Base-by-base conservation (phyloP, 2,888 invertebrate genomes). In the Eudemis profundana region DNA sequence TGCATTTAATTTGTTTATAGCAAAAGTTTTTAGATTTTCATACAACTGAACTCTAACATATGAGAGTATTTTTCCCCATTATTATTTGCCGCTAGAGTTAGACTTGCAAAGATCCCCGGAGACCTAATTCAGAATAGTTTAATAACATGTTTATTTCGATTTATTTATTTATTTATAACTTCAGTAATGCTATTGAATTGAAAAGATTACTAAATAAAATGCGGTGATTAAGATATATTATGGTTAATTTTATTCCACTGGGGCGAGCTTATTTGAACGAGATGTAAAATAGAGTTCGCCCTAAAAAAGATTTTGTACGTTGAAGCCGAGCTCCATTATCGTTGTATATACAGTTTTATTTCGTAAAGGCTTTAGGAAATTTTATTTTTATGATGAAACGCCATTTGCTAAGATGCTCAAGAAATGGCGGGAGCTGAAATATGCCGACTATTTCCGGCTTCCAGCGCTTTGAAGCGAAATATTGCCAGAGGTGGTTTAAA, bases 341-440 rank as follows among this genome's bases (percentile, higher is more conserved):
- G 27, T 33, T 42, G 7, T 19, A 27, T 19, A 27, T 40, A 51
- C 36, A 47, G 2, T 57, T 44, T 61, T 42, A 14, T 40, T 44
- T 23, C 19, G 7, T 5, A 21, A 12, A 4, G 15, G 23, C n/a
- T 47, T 21, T 21, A 15, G 17, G 23, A 38, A 47, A 40, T 27
- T 49, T 27, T 60, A 27, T 40, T 27, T 60, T 60, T 50, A 50
- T 42, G 50, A 19, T 50, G 15, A 49, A 49, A 60, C n/a, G 47
- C 49, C 27, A 49, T 60, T n/a, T 38, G 27, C 3, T 14, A 12
- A 14, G 38, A 53, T 40, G 38, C 8, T 57, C 21, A 23, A 44
- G 5, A 47, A 47, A 59, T 10, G 36, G n/a, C 17, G 51, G 17
- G 33, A n/a, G n/a, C 7, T 36, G 33, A 51, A 51, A 36, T 19